Base-by-base conservation (phyloP, 2,888 invertebrate genomes). In the Omphaloscelis lunosa region DNA sequence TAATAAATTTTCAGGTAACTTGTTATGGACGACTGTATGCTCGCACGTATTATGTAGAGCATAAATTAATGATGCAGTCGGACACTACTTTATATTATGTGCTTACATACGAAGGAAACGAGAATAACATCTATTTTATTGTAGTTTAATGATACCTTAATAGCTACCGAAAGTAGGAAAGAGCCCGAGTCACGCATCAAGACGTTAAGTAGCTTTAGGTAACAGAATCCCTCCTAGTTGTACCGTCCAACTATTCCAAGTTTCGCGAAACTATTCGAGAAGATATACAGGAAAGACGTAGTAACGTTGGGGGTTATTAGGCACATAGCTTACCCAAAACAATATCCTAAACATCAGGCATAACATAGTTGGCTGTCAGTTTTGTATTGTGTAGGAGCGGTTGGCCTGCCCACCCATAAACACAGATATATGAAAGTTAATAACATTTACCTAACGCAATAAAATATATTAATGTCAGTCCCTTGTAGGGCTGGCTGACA, bases 381-480 rank as follows among this genome's bases (percentile, higher is more conserved):
- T 84, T 78, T 71, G 78, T 83, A 84, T 81, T 79, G 82, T 83
- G 78, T 82, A 66, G 86, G 85, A 79, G 84, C 77, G 82, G 85
- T 82, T 81, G 79, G 77, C 79, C 72, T 79, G 82, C 87, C 86
- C 82, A 76, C 77, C 82, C 85, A 89, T 91, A 92, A 92, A 92
- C 90, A 90, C 88, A 90, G 89, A 91, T 91, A 92, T 92, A 93
- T 90, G 87, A 93, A 92, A 92, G 91, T 92, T 93, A 93, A 93
- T 93, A 93, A 92, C 92, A 92, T 91, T 92, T 90, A 91, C 90
- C 91, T 90, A 84, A 83, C 78, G 90, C 90, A 92, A 92, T 93
- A 93, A 93, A 93, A 93, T 92, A 92, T 93, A 93, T 93, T 92
- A 93, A 93, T 93, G 92, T 90, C 88, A 88, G 92, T 88, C 91